Conservation (phyloP, 2,888 invertebrate genomes). For the Cybosia mesomella region DNA sequence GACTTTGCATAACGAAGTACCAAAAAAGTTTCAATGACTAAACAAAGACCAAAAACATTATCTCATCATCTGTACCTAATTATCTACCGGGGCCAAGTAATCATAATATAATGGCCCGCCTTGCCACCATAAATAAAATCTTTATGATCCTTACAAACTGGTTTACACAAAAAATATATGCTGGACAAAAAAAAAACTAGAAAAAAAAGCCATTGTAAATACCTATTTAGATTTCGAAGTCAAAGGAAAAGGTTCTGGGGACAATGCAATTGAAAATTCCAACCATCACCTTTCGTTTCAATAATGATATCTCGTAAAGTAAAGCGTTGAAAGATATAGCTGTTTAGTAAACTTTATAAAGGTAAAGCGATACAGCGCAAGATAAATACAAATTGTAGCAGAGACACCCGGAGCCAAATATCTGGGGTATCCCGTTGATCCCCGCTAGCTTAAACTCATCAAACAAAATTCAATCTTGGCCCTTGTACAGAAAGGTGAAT, state of each 20-base stretch:
- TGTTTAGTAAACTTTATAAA: slow-evolving; percentile 34
- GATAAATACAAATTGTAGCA: slow-evolving; percentile 56
- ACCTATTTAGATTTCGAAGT: slow-evolving; percentile 67
- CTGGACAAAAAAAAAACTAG: slow-evolving; percentile 54
- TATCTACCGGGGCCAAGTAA: slow-evolving; percentile 71
- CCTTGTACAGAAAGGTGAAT: slow-evolving; percentile 26
- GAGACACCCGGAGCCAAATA: slow-evolving; percentile 76
- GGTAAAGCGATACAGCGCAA: slow-evolving; percentile 65
- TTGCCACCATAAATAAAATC: slow-evolving; percentile 71
- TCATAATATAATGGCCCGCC: slow-evolving; percentile 78
- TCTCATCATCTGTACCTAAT: slow-evolving; percentile 74
- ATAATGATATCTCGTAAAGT: slow-evolving; percentile 41
- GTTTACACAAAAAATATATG: slow-evolving; percentile 70
- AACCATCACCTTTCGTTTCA: slow-evolving; percentile 68
- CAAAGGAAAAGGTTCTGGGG: slow-evolving; percentile 63
- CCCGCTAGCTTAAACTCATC: slow-evolving; percentile 48
- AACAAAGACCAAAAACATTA: slow-evolving; percentile 60
- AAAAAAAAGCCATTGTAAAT: slow-evolving; percentile 72
- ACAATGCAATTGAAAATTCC: slow-evolving; percentile 76
- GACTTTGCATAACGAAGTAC: slow-evolving; percentile 41
- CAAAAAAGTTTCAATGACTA: slow-evolving; percentile 52
- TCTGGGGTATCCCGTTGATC: slow-evolving; percentile 79
- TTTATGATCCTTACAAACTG: slow-evolving; percentile 68
- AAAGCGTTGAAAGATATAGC: slow-evolving; percentile 62
- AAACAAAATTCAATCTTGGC: slow-evolving; percentile 48